Percentiles rank a stretch among this genome's conserved stretches.
Evolutionary conservation across 1,140 invertebrate species (phyloP).

Genomic region (Brachionus sp.): DNA sequence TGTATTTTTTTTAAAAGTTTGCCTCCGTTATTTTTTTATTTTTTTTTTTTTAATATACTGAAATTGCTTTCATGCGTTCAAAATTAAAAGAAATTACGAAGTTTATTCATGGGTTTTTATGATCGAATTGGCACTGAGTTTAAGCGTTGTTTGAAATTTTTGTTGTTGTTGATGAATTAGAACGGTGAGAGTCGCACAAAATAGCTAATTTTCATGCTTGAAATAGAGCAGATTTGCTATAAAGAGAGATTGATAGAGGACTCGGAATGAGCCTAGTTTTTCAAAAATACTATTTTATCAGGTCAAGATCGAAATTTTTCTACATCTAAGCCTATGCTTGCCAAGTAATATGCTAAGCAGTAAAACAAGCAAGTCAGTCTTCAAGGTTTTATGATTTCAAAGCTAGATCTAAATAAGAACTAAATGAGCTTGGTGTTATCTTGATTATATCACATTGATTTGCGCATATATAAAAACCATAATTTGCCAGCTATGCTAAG

Average conservation of each 20-base stretch:
- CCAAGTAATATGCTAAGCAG: too few species aligned
- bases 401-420: neutral
- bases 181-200: neutral
- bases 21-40: neutral
- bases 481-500: neutral
- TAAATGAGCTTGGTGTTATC: neutral
- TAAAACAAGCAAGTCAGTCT: neutral
- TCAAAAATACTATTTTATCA: neutral
- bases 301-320: neutral
- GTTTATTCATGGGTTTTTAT: neutral
- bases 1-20: neutral
- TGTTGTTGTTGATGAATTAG: neutral
- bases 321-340: neutral
- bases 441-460: neutral
- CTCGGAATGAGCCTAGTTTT: neutral
- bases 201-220: neutral
- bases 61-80: conserved; percentile 38
- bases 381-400: neutral
- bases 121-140: neutral
- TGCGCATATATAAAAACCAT: neutral
- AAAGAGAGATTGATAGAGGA: neutral
- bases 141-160: neutral
- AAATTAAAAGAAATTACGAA: conserved; percentile 23
- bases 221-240: neutral
- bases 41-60: neutral